phyloP scores from a whole-genome alignment of 2,797 vertebrate genomes.

The Cyprinodon diabolis region DNA sequence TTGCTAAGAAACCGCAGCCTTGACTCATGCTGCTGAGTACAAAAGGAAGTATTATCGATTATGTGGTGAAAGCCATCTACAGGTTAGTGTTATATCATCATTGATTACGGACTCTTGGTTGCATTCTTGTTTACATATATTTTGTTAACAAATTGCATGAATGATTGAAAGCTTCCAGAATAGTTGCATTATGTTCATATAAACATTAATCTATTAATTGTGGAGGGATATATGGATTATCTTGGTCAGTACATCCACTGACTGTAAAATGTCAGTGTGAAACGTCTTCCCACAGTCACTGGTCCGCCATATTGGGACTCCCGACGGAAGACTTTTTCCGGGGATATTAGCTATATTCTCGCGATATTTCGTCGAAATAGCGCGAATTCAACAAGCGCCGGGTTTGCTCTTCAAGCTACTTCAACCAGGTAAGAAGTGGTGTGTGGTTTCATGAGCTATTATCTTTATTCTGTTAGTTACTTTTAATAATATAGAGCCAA shows the following conservation, averaged over 20 bases:
- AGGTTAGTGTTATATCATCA: slow-evolving; percentile 72
- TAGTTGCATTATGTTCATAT: slow-evolving; percentile 4
- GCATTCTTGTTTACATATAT: background rate
- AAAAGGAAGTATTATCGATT: slow-evolving; percentile 89
- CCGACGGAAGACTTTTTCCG: background rate
- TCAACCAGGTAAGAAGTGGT: slow-evolving; percentile 12
- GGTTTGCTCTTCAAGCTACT: fast-evolving
- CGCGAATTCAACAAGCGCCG: slow-evolving; percentile 43
- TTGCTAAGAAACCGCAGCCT: slow-evolving; percentile 76
- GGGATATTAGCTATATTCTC: slow-evolving; percentile 6
- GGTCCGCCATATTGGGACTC: too few species aligned
- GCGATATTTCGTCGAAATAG: slow-evolving; percentile 29
- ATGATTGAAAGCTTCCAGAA: background rate
- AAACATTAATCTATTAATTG: too few species aligned
- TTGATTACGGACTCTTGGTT: background rate
- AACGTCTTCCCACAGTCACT: too few species aligned
- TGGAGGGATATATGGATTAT: too few species aligned
- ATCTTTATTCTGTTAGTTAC: fast-evolving
- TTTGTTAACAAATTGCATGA: background rate
- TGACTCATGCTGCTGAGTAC: slow-evolving; percentile 88
- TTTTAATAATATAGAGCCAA: background rate
- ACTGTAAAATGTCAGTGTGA: too few species aligned
- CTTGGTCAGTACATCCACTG: too few species aligned
- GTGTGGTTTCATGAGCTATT: background rate
- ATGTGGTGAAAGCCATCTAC: slow-evolving; percentile 83